Percentiles rank a stretch among this genome's conserved stretches.
These are phyloP conservation scores for Norana najaformis DNA, from an alignment of 2,888 invertebrate species.

Conservation along the genomic window DNA sequence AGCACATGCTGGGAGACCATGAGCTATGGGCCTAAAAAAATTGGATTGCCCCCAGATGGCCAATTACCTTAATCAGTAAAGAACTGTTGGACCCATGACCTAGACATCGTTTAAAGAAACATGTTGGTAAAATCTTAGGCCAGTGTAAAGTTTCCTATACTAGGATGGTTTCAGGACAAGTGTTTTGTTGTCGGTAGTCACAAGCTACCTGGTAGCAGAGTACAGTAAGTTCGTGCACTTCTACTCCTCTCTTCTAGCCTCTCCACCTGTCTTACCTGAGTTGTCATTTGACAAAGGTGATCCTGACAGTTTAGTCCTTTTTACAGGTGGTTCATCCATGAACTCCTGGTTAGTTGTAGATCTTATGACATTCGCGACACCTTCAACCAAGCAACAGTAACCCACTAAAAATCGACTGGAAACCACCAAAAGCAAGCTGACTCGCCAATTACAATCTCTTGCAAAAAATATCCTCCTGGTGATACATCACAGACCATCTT, in stretches of 20 bases:
- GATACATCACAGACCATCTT: conserved; percentile 13
- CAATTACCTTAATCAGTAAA: no score
- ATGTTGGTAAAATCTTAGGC: not conserved
- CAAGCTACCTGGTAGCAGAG: not conserved
- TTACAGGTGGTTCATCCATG: conserved; percentile 23
- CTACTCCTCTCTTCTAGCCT: not conserved
- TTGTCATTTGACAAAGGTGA: conserved; percentile 16
- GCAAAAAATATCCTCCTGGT: not conserved
- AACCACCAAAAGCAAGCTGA: not conserved
- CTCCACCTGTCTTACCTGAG: not conserved
- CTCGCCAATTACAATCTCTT: not conserved
- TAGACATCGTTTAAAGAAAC: not conserved
- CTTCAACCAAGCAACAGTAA: not conserved
- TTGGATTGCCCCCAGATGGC: no score
- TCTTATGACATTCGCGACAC: conserved; percentile 13
- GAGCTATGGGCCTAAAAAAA: not conserved
- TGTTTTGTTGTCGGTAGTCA: not conserved
- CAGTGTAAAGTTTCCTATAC: not conserved
- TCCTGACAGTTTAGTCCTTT: conserved; percentile 24
- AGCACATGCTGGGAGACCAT: no score
- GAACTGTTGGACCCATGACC: not conserved
- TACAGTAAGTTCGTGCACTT: no score
- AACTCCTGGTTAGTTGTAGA: not conserved
- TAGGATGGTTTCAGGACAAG: not conserved
- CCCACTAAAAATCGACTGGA: not conserved